Evolutionary conservation across 2,113 vertebrate species (phyloP), one percentile per base, ranked within the genome.

Genomic region (Urocolius indicus): DNA sequence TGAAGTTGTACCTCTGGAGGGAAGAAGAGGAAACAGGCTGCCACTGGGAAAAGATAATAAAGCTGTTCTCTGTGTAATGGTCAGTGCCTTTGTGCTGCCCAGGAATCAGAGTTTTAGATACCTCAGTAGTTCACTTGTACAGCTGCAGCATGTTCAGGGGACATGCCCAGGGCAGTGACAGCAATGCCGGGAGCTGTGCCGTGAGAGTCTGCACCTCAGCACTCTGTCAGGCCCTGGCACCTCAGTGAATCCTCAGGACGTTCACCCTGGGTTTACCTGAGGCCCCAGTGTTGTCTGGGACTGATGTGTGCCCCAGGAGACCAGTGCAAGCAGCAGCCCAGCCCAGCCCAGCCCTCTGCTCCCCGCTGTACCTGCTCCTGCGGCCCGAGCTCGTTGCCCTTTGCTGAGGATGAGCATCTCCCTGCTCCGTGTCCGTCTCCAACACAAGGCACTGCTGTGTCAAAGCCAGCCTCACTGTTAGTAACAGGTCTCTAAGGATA

Each of bases 401-500:
- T 43, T 7, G 3, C 49, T 48, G 74, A 24, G 57, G 18, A 12
- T n/a, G 2, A 43, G 32, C 2, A 13, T 34, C 18, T 38, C 43
- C 43, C 67, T 38, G n/a, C 4, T 7, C 23, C 5, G 2, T 9
- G 23, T 6, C 57, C 23, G 3, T 6, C 3, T 65, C 8, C 45
- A 67, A 9, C 4, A 2, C 6, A 7, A 23, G 10, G 6, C 49
- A 4, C 4, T 6, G n/a, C 48, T 20, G 51, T 21, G 26, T 34
- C 73, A 4, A 13, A 19, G 48, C 8, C 32, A 49, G 38, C 6
- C 62, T 6, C 1, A 1, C 29, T 1, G 2, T n/a, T 19, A 90
- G 87, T 58, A 95, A 97, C 38, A 41, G 59, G 24, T 27, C 78
- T 67, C 58, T 41, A 74, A 59, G 52, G 73, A 8, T 36, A 51